Evolutionary conservation across 2,888 invertebrate genomes (phyloP), one percentile per base, ranked within the genome.

Genomic region (Chamaedrilus cognettii): DNA sequence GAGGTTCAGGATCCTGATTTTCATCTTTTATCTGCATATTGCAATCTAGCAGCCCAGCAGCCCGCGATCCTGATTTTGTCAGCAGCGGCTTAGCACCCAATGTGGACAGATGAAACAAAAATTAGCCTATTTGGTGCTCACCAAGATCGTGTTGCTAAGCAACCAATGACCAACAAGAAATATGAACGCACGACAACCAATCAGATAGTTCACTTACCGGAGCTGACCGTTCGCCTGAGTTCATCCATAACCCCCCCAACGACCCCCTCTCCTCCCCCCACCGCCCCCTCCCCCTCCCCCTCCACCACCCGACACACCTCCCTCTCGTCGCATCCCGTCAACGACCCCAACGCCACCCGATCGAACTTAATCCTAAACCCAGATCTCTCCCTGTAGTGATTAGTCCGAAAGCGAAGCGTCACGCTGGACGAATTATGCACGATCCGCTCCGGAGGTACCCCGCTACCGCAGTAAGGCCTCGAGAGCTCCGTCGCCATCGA

Each of bases 371-470:
- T 7, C 55, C 55, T 52, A 52, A 52, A 52, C 26, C 55, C 55
- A 23, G 55, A 52, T 52, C 26, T 52, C 28, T 52, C 55, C 26
- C 55, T 52, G 55, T 52, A 52, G 26, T 52, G 55, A 52, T 52
- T 52, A 52, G 55, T 52, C 55, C 55, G 19, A 52, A 52, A 52
- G 7, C 55, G 19, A 19, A 52, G 26, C 11, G 55, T 52, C 55
- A 52, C 55, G 55, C 15, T 52, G 55, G 55, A 23, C 11, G 55
- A 23, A 26, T 52, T 52, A 7, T 11, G 7, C 15, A 52, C 11
- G 55, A 52, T 23, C 26, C 15, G 19, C 15, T 7, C 15, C 28
- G 55, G 55, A 7, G 55, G 19, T 11, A 26, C 23, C 7, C 55
- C 55, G 55, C 55, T 52, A 23, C 55, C 55, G 55, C 55, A 52